Evolutionary conservation across 2,797 vertebrate species (phyloP), one percentile per base, ranked within the genome.

Genomic region (Pangasius djambal): DNA sequence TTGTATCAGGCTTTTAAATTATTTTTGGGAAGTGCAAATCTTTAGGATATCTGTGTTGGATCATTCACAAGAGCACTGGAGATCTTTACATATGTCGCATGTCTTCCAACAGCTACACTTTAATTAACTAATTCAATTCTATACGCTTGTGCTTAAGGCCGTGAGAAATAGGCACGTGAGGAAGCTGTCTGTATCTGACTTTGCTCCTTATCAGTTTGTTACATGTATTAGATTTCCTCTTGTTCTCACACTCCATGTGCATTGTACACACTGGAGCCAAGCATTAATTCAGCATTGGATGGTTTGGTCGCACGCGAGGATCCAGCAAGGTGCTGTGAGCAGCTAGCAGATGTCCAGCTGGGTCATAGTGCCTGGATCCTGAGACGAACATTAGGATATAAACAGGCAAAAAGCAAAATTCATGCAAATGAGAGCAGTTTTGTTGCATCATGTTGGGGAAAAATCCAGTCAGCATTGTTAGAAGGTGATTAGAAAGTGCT

Each of bases 291-390:
- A 87, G 88, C 13, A 86, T 86, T 72, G 86, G 90, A 92, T 91
- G 90, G 88, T 89, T 90, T 72, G 87, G 92, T 92, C 87, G 90
- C 93, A 93, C 92, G 92, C 92, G 37, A 92, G 87, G 87, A 90
- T 90, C 85, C 86, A 59, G 79, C 86, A 82, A 88, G 83, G 81
- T 85, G 77, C 87, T 28, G 52, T 85, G 88, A 91, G 84, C 83
- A 67, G n/a, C 40, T 65, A 63, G 81, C 40, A 67, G 86, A 85
- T 78, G 82, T 63, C 57, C 81, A 70, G 67, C 89, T 91, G 92
- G 92, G 90, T 92, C 92, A 90, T 92, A 92, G 91, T 86, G 92
- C 91, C 89, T 88, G 88, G 48, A 81, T 67, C 25, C 61, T 2
- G 15, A 55, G 40, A 8, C 15, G 3, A 70, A 34, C 31, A 52